phyloP scores from a whole-genome alignment of 2,113 vertebrate genomes.

The Dermatemys mawii region DNA sequence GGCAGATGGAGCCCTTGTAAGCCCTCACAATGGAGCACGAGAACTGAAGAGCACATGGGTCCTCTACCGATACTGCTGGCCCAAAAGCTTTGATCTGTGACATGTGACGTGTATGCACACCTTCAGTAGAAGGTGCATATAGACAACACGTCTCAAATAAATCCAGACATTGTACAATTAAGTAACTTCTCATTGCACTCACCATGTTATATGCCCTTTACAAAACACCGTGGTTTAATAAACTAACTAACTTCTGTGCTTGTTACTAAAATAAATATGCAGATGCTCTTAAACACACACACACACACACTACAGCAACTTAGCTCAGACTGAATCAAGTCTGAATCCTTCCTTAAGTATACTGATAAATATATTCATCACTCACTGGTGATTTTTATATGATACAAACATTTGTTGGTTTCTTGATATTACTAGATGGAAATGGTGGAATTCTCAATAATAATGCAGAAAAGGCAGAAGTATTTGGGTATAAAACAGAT shows the following conservation, averaged over 20 bases:
- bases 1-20: too few species aligned
- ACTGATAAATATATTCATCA: neutral
- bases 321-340: neutral
- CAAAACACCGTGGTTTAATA: neutral
- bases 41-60: too few species aligned
- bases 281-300: neutral
- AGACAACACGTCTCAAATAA: too few species aligned
- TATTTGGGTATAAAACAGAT: neutral
- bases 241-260: neutral
- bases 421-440: neutral
- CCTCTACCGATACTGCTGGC: too few species aligned
- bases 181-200: neutral
- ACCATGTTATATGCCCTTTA: neutral
- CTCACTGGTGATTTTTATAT: neutral
- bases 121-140: too few species aligned
- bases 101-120: too few species aligned
- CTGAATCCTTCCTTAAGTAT: neutral
- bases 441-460: neutral
- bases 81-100: too few species aligned
- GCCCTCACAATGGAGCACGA: too few species aligned
- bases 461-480: neutral
- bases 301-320: neutral
- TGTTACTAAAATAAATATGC: neutral
- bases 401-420: neutral
- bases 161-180: neutral